Evolutionary conservation across 2,797 vertebrate species (phyloP).

Genomic region (Propithecus perrieri): DNA sequence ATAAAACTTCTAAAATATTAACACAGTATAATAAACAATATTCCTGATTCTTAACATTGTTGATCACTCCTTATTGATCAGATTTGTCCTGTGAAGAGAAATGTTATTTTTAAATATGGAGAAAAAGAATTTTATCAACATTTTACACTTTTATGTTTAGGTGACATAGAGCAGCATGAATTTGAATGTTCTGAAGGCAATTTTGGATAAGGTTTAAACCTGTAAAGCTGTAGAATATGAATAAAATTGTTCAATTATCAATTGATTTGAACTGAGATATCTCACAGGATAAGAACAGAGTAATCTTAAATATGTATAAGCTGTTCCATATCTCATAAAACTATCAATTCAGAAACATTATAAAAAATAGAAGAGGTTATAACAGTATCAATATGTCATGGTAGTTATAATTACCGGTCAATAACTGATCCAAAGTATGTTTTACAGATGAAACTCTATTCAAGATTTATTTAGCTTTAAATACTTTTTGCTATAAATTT

Average conservation of each 20-base stretch:
- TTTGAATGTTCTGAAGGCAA: not conserved
- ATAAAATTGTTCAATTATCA: not conserved
- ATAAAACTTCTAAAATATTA: not conserved
- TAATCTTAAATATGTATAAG: not conserved
- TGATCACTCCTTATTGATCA: not conserved
- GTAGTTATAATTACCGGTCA: not conserved
- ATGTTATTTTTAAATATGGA: conserved; percentile 11
- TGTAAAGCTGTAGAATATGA: not conserved
- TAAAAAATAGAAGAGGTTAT: not conserved
- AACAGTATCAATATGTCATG: not conserved
- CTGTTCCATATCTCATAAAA: not conserved
- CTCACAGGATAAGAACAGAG: not conserved
- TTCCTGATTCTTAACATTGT: not conserved
- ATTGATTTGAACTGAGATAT: not conserved
- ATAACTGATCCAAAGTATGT: not conserved
- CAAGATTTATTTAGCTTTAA: not conserved
- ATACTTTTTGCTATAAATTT: not conserved
- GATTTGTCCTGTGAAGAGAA: not conserved
- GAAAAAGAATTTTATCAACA: not conserved
- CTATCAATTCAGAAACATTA: not conserved
- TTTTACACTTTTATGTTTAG: not conserved
- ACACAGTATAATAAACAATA: not conserved
- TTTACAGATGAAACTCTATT: not conserved
- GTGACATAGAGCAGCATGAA: not conserved
- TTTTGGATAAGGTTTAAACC: not conserved